Percentiles rank a stretch among this genome's conserved stretches.
Evolutionary conservation across 2,113 vertebrate species (phyloP).

Genomic region (Tonatia bakeri): DNA sequence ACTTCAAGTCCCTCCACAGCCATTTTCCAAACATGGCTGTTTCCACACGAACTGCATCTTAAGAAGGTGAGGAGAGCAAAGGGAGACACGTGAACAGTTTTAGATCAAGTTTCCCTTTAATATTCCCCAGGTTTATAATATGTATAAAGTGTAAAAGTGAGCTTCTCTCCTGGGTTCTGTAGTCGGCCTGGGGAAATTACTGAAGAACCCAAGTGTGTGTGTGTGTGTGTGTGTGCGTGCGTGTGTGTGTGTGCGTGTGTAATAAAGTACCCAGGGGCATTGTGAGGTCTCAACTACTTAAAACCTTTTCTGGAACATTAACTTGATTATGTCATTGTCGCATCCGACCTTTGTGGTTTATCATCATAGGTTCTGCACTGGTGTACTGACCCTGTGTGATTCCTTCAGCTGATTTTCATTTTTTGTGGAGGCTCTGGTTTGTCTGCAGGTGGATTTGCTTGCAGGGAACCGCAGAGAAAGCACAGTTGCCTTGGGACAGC

Average conservation of each 20-base stretch:
- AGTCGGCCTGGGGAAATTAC: slow-evolving; percentile 34
- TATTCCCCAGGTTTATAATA: background rate
- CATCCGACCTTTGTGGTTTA: background rate
- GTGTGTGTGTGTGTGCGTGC: background rate
- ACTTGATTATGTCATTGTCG: background rate
- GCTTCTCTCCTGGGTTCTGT: slow-evolving; percentile 20
- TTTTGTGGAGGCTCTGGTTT: background rate
- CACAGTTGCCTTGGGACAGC: background rate
- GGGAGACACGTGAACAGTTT: background rate
- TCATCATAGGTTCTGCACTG: background rate
- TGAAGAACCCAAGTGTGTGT: slow-evolving; percentile 20
- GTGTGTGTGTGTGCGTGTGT: background rate
- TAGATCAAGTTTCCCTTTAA: background rate
- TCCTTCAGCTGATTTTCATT: background rate
- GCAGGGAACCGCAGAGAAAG: background rate
- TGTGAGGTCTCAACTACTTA: background rate
- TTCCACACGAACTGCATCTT: background rate
- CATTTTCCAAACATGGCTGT: background rate
- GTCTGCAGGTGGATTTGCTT: background rate
- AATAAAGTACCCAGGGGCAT: background rate
- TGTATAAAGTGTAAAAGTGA: background rate
- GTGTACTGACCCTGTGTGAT: background rate
- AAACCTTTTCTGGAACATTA: background rate
- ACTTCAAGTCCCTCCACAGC: background rate
- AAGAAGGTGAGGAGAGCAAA: background rate